These are phyloP conservation scores for Drosophila ercepeae DNA, from an alignment of 1,140 invertebrate species.

Conservation along the genomic window DNA sequence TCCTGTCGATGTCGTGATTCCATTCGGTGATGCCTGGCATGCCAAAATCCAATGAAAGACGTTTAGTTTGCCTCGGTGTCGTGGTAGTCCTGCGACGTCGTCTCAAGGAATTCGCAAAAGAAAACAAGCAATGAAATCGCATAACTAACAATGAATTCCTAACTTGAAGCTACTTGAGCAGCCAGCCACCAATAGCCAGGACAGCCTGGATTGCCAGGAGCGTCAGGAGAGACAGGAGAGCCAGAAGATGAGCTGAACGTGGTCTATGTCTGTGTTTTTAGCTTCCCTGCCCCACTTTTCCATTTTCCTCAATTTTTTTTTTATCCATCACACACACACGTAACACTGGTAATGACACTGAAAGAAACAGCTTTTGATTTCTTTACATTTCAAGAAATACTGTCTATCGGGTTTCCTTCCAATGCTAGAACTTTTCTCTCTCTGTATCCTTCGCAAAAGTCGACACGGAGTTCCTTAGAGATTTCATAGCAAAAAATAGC, in stretches of 20 bases:
- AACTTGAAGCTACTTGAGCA: conserved; percentile 80
- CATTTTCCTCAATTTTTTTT: not conserved
- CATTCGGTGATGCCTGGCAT: conserved; percentile 72
- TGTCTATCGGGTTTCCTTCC: not conserved
- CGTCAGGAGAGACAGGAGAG: conserved; percentile 21
- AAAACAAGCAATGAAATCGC: conserved; percentile 82
- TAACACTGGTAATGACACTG: conserved; percentile 28
- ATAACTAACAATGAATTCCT: conserved; percentile 82
- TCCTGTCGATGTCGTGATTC: conserved; percentile 64
- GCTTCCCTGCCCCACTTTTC: not conserved
- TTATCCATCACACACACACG: conserved; percentile 30
- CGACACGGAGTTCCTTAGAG: conserved; percentile 61
- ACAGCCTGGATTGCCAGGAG: conserved; percentile 16
- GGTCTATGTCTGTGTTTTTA: conserved; percentile 52
- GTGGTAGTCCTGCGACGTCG: conserved; percentile 38
- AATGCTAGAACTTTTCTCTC: not conserved
- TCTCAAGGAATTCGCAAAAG: conserved; percentile 71
- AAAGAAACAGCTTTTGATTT: not conserved
- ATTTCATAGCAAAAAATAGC: conserved; percentile 68
- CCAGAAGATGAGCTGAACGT: conserved; percentile 60
- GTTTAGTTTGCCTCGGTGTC: conserved; percentile 70
- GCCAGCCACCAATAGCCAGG: conserved; percentile 41
- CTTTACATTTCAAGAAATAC: not conserved
- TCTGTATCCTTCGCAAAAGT: conserved; percentile 29
- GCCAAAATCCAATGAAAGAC: conserved; percentile 82